Evolutionary conservation across 1,140 invertebrate genomes (phyloP).

Genomic region (Polyergus mexicanus): DNA sequence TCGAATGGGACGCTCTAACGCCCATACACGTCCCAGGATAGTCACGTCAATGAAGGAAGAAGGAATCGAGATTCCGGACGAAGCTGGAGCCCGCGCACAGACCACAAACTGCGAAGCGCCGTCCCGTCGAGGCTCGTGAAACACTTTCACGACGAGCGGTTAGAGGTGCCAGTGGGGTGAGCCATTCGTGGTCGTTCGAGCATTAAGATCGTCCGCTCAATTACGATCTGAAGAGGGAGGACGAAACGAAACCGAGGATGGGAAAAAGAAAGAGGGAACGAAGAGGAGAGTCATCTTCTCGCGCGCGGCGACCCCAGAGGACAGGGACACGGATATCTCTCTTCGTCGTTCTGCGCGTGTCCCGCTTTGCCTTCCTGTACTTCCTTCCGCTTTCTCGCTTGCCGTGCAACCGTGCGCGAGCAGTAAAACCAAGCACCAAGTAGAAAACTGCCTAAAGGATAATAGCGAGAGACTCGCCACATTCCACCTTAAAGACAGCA

Average conservation of each 20-base stretch:
- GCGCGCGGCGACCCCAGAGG: constrained; percentile 14
- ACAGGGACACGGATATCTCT: constrained; percentile 54
- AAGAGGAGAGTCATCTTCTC: constrained; percentile 43
- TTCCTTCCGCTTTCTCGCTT: constrained; percentile 3
- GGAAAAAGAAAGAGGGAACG: neutral
- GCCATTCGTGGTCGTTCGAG: constrained; percentile 68
- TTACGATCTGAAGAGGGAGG: constrained; percentile 61
- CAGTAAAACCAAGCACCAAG: constrained; percentile 80
- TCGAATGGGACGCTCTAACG: constrained; percentile 23
- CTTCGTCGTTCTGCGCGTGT: constrained; percentile 17
- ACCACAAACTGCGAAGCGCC: constrained; percentile 64
- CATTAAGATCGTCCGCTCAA: constrained; percentile 75
- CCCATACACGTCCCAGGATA: constrained; percentile 12
- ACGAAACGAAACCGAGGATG: neutral
- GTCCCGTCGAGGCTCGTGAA: constrained; percentile 67
- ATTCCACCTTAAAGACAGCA: constrained; percentile 63
- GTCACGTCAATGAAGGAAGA: constrained; percentile 12
- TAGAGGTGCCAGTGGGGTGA: constrained; percentile 38
- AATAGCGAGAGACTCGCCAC: constrained; percentile 77
- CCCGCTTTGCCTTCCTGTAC: constrained; percentile 4
- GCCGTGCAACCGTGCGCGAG: constrained; percentile 54
- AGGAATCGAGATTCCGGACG: constrained; percentile 39
- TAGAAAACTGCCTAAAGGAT: constrained; percentile 81
- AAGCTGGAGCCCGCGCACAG: constrained; percentile 39
- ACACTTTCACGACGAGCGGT: constrained; percentile 58